Evolutionary conservation across 1,140 invertebrate species (phyloP).

Genomic region (Drosophila busckii): DNA sequence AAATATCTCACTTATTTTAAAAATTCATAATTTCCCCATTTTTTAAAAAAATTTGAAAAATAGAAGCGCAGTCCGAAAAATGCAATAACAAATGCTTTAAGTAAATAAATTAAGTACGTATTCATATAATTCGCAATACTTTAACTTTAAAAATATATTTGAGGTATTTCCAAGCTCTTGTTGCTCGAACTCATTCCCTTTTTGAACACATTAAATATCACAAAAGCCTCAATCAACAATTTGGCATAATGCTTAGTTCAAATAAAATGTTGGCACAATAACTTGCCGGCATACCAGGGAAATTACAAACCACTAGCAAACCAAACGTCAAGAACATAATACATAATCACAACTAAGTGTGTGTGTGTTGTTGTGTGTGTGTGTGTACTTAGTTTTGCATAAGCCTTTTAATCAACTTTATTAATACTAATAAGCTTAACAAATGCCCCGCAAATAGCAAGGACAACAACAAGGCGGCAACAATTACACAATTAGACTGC

Average conservation of each 20-base stretch:
- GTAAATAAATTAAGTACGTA: no score
- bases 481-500: slow-evolving; percentile 66
- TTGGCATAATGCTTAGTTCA: slow-evolving; percentile 16
- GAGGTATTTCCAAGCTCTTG: no score
- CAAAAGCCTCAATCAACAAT: slow-evolving; percentile 17
- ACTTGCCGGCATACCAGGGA: slow-evolving; percentile 24
- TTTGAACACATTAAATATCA: slow-evolving; percentile 22
- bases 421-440: slow-evolving; percentile 63
- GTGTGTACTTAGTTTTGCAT: slow-evolving; percentile 56
- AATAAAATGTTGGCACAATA: slow-evolving; percentile 17
- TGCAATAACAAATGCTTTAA: no score
- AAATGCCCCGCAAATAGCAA: slow-evolving; percentile 2
- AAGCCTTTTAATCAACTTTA: slow-evolving; percentile 73
- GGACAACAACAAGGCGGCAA: slow-evolving; percentile 37
- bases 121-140: no score
- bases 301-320: slow-evolving; percentile 22
- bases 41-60: no score
- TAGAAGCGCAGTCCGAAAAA: no score
- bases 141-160: no score
- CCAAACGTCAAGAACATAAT: slow-evolving; percentile 7
- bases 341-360: slow-evolving; percentile 3
- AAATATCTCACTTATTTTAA: no score
- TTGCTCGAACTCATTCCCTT: no score
- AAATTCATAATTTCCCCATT: no score
- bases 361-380: slow-evolving; percentile 5